A percentile compares a stretch with the other conserved stretches of the same genome.
Evolutionary conservation across 2,888 invertebrate species (phyloP).

Genomic region (Macrosiphum euphorbiae): DNA sequence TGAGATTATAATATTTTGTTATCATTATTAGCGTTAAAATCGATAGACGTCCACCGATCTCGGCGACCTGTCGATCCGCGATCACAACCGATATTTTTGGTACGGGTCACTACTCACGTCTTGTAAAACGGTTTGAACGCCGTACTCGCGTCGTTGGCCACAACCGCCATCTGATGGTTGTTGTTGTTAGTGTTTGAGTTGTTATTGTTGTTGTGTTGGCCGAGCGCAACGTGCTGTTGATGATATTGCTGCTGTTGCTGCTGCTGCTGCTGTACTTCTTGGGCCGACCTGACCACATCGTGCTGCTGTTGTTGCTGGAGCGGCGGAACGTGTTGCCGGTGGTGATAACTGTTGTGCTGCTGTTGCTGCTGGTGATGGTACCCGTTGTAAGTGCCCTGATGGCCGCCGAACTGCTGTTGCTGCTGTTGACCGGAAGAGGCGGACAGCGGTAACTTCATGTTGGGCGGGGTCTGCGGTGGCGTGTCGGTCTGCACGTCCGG

Average conservation of each 20-base stretch:
- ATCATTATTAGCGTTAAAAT: too few species aligned
- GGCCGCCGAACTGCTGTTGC: slow-evolving; percentile 70
- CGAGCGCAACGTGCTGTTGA: slow-evolving; percentile 69
- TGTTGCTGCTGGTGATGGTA: slow-evolving; percentile 72
- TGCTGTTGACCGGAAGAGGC: slow-evolving; percentile 69
- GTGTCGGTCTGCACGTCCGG: slow-evolving; percentile 90
- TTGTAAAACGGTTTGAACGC: slow-evolving; percentile 93
- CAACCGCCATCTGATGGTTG: slow-evolving; percentile 66
- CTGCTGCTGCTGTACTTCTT: slow-evolving; percentile 71
- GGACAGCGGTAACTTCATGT: slow-evolving; percentile 83
- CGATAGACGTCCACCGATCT: too few species aligned
- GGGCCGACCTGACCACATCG: slow-evolving; percentile 70
- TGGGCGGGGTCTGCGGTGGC: slow-evolving; percentile 94
- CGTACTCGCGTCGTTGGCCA: slow-evolving; percentile 71
- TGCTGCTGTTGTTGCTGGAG: slow-evolving; percentile 70
- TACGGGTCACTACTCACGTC: slow-evolving; percentile 77
- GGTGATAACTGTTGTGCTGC: slow-evolving; percentile 69
- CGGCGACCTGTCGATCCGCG: too few species aligned
- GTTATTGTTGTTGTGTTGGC: slow-evolving; percentile 69
- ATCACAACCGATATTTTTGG: too few species aligned
- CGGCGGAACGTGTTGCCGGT: slow-evolving; percentile 69
- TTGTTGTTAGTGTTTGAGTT: slow-evolving; percentile 60
- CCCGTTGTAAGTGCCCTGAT: slow-evolving; percentile 72
- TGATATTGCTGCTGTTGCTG: slow-evolving; percentile 72
- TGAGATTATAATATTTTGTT: neutral